Evolutionary conservation across 2,888 invertebrate species (phyloP), one percentile per base, ranked within the genome.

Genomic region (Caenorhabditis doughertyi): DNA sequence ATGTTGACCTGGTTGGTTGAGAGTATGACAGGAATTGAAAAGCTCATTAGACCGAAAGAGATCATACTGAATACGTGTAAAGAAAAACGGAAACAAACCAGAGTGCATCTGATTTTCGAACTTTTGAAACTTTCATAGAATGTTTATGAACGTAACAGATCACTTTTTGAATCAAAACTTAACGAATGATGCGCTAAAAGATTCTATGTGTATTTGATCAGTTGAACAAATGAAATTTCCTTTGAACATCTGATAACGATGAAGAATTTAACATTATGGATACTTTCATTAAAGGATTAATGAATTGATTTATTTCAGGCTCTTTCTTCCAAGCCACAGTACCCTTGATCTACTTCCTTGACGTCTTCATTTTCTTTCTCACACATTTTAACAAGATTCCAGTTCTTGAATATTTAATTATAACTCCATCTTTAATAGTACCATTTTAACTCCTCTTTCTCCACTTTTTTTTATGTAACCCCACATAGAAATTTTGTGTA

Each of bases 391-490:
- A 44, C 55, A 76, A 71, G 35, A 62, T 73, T 65, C 84, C 84
- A 7, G 21, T 68, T 8, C 60, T 84, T 18, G 84, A 84, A 23
- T 82, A 70, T 23, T 70, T 29, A 18, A 73, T 70, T 18, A 70
- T 80, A 29, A 62, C 76, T 21, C 58, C 70, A 0, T 53, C 76
- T 5, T 67, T 79, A n/a, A 23, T 82, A 5, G 65, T 84, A 8
- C 81, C 13, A 60, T 84, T 47, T 42, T 81, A 2, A 72, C 76
- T 16, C 84, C 84, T 1, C 9, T 81, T 9, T 72, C n/a, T n/a
- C 79, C n/a, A 79, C 74, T 7, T 44, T 84, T 11, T 47, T 79
- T 13, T 84, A 74, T 60, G 76, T 84, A 8, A 77, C 79, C 11
- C 79, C 84, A 3, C 82, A 84, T 70, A 58, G 79, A 8, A 42